phyloP scores from a whole-genome alignment of 2,888 invertebrate species.

The Aspidiotus rigidus region DNA sequence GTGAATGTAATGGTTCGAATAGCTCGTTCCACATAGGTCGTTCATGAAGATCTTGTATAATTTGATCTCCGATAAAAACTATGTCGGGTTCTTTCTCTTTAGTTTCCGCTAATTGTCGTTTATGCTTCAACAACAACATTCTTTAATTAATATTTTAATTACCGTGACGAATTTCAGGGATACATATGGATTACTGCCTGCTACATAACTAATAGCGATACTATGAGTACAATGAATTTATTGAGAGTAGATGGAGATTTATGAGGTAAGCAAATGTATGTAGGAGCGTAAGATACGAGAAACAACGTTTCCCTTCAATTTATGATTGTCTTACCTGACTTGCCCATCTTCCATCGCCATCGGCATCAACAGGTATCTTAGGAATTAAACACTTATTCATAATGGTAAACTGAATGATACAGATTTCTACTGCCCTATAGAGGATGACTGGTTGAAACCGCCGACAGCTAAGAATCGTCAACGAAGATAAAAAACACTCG shows the following conservation, averaged over 20 bases:
- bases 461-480: background rate
- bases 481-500: background rate
- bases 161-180: no score
- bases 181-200: no score
- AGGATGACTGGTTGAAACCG: background rate
- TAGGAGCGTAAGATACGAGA: background rate
- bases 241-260: no score
- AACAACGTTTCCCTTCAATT: background rate
- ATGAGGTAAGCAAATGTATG: no score
- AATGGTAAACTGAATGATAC: background rate
- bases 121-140: conserved; percentile 55
- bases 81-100: conserved; percentile 87
- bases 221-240: background rate
- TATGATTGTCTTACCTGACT: conserved; percentile 22
- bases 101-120: conserved; percentile 72
- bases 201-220: background rate
- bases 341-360: conserved; percentile 60
- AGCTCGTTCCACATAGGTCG: conserved; percentile 81
- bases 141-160: background rate
- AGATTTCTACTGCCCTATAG: no score
- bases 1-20: conserved; percentile 83
- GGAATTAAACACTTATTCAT: conserved; percentile 44
- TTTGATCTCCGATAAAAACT: conserved; percentile 81
- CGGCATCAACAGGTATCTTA: conserved; percentile 61
- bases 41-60: conserved; percentile 70